Conservation (phyloP, 2,113 vertebrate species). For the Butorides virescens region DNA sequence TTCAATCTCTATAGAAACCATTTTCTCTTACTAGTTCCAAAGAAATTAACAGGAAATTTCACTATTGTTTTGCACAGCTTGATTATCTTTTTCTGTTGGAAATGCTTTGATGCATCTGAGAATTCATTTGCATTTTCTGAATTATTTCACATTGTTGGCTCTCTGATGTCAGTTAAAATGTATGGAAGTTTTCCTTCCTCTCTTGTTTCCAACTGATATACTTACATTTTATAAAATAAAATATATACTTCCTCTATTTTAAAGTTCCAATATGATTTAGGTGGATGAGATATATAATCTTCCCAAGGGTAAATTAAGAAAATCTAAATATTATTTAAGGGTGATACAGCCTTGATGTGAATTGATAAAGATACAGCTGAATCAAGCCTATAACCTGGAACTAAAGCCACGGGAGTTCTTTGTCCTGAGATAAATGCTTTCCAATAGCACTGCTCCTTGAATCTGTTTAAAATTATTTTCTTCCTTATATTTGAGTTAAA, state of each 20-base stretch:
- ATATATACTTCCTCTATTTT: not conserved
- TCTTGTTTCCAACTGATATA: not conserved
- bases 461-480: not conserved
- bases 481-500: not conserved
- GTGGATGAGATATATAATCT: not conserved
- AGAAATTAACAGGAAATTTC: not conserved
- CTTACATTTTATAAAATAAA: not conserved
- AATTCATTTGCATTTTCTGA: not conserved
- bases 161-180: not conserved
- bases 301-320: not conserved
- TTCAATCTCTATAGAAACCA: not conserved
- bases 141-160: not conserved
- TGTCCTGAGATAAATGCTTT: not conserved
- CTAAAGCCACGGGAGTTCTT: fast-evolving
- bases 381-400: not conserved
- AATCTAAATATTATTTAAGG: not conserved
- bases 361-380: not conserved
- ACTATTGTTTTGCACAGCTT: not conserved
- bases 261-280: not conserved
- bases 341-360: not conserved
- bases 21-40: not conserved
- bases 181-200: not conserved
- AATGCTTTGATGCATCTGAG: not conserved
- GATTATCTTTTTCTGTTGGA: not conserved
- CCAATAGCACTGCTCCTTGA: not conserved